Conservation (phyloP, 2,797 vertebrate genomes). For the Orestias chungarensis region DNA sequence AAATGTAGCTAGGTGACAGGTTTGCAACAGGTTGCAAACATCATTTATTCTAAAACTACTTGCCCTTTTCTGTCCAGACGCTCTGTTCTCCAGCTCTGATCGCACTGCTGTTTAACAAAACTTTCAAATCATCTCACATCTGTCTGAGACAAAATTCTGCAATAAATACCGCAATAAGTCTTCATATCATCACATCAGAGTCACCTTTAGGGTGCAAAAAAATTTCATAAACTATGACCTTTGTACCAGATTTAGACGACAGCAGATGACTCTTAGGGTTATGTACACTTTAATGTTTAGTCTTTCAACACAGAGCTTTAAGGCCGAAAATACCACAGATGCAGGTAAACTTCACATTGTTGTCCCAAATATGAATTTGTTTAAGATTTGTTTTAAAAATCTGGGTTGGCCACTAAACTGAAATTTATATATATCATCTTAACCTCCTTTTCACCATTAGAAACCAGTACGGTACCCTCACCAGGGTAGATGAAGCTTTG, state of each 20-base stretch:
- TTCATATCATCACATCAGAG: no score
- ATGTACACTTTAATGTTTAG: no score
- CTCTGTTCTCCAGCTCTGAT: not conserved
- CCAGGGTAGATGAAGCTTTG: not conserved
- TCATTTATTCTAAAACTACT: no score
- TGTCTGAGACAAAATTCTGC: not conserved
- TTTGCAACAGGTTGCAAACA: not conserved
- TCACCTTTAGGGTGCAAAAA: no score
- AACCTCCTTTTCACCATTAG: not conserved
- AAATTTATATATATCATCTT: not conserved
- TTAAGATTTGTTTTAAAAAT: not conserved
- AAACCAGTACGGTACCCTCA: not conserved
- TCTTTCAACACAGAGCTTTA: not conserved
- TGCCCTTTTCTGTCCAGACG: not conserved
- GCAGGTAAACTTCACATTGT: not conserved
- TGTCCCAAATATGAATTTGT: not conserved
- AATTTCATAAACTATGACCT: no score
- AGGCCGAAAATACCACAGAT: not conserved
- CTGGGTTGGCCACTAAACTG: not conserved
- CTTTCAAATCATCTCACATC: not conserved
- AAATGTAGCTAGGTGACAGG: not conserved
- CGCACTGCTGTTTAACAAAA: no score
- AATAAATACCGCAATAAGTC: not conserved
- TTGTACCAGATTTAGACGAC: no score
- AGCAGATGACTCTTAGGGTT: no score